Evolutionary conservation across 2,888 invertebrate species (phyloP).

Genomic region (Agrotis exclamationis): DNA sequence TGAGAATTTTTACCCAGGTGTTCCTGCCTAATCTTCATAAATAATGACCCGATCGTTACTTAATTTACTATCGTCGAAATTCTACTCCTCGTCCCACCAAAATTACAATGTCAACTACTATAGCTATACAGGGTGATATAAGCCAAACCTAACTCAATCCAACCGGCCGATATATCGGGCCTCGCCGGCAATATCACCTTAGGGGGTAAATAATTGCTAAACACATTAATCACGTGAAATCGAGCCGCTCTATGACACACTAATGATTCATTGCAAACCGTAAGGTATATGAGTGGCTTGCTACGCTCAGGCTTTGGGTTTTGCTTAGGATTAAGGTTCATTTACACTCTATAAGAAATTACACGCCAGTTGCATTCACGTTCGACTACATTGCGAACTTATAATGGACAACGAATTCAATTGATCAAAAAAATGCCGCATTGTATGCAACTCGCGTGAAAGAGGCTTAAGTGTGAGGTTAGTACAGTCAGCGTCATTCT

Average conservation of each 20-base stretch:
- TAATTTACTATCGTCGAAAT: background rate
- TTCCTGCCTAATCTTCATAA: no score
- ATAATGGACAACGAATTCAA: no score
- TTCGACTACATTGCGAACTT: no score
- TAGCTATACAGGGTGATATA: conserved; percentile 6
- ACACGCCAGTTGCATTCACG: no score
- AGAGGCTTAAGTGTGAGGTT: no score
- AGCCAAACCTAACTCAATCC: conserved; percentile 32
- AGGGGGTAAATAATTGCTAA: conserved; percentile 73
- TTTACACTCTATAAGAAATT: no score
- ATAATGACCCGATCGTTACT: no score
- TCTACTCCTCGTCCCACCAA: background rate
- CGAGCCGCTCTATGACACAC: conserved; percentile 70
- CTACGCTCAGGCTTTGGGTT: conserved; percentile 10
- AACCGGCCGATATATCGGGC: conserved; percentile 43
- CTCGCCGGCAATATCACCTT: conserved; percentile 56
- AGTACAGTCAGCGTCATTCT: no score
- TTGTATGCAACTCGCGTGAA: no score
- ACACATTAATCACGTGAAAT: conserved; percentile 74
- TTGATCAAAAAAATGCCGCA: no score
- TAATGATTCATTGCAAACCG: conserved; percentile 73
- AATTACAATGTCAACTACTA: conserved; percentile 2
- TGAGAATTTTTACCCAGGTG: no score
- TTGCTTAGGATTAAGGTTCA: conserved; percentile 5
- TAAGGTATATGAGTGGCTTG: conserved; percentile 45